phyloP scores from a whole-genome alignment of 2,888 invertebrate genomes.

The Pristionchus exspectatus region DNA sequence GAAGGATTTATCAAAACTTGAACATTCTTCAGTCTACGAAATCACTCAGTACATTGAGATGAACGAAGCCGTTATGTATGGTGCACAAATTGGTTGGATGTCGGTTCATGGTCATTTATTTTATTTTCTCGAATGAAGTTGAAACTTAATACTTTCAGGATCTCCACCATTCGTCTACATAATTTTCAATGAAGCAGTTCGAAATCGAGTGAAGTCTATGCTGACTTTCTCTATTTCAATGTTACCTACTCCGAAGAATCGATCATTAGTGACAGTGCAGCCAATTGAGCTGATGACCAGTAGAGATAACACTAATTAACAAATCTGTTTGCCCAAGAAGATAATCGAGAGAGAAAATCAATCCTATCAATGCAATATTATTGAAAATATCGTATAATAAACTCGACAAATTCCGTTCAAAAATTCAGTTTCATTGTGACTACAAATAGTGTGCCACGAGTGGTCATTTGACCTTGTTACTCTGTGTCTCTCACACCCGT shows the following conservation, averaged over 20 bases:
- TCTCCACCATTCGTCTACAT: constrained; percentile 38
- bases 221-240: not conserved
- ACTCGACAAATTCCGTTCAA: too few relatives aligned
- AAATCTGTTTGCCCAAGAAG: too few relatives aligned
- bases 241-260: not conserved
- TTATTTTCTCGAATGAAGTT: not conserved
- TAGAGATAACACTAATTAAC: too few relatives aligned
- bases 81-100: constrained; percentile 9
- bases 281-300: not conserved
- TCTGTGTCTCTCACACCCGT: not conserved
- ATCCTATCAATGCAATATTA: too few relatives aligned
- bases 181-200: not conserved
- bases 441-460: constrained; percentile 3
- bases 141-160: not conserved
- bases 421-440: not conserved
- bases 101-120: not conserved
- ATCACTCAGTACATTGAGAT: not conserved
- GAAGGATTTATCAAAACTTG: not conserved
- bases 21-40: not conserved
- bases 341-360: too few relatives aligned
- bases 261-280: not conserved
- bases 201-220: not conserved
- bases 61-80: not conserved
- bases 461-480: not conserved
- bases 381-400: too few relatives aligned